Conservation (phyloP, 2,113 vertebrate genomes). For the Tautogolabrus adspersus region DNA sequence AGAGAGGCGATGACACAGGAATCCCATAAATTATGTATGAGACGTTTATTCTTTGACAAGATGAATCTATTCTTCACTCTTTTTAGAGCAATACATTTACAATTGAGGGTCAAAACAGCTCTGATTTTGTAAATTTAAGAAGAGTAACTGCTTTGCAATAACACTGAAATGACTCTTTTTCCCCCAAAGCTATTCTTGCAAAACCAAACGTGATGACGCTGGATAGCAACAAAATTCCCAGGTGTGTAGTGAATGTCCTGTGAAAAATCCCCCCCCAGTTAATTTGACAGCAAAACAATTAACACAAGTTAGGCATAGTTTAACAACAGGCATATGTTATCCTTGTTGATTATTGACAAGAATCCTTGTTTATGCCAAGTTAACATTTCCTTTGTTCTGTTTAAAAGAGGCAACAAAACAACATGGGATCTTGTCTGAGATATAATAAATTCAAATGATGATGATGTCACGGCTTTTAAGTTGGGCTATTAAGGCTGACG, state of each 20-base stretch:
- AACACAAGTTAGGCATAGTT: conserved; percentile 23
- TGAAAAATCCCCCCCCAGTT: conserved; percentile 9
- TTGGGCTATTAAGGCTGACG: conserved; percentile 41
- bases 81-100: conserved; percentile 21
- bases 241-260: not conserved
- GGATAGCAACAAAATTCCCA: conserved; percentile 8
- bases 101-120: conserved; percentile 1
- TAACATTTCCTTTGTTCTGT: conserved; percentile 27
- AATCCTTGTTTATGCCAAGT: conserved; percentile 45
- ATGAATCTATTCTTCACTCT: conserved; percentile 21
- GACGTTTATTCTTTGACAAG: conserved; percentile 38
- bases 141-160: conserved; percentile 10
- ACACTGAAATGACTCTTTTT: not conserved
- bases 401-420: conserved; percentile 18
- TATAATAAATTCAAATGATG: conserved; percentile 38
- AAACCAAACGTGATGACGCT: conserved; percentile 18
- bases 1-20: conserved; percentile 33
- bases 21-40: conserved; percentile 47
- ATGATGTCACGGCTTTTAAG: conserved; percentile 43
- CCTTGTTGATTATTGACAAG: conserved; percentile 31
- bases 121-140: conserved; percentile 4
- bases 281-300: conserved; percentile 30
- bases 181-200: conserved; percentile 17
- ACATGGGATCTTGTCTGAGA: conserved; percentile 9
- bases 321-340: conserved; percentile 16